Conservation (phyloP, 2,888 invertebrate genomes). For the Xylophagus ater region DNA sequence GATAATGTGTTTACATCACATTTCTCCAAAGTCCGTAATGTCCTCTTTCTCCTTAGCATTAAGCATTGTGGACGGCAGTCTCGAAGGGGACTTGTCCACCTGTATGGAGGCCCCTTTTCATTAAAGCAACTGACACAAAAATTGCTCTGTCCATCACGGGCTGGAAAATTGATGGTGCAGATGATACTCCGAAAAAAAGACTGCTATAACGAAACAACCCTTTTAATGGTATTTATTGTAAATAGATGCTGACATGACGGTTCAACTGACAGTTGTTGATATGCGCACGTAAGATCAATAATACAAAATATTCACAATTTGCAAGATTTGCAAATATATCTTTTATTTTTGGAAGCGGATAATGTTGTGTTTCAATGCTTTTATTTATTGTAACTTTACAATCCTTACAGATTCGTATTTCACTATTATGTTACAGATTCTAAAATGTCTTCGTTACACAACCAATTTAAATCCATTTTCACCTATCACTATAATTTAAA, state of each 20-base stretch:
- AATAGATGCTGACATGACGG: conserved; percentile 20
- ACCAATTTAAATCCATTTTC: conserved; percentile 10
- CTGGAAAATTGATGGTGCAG: conserved; percentile 16
- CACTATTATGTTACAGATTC: conserved; percentile 14
- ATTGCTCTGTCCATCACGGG: conserved; percentile 17
- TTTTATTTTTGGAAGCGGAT: conserved; percentile 20
- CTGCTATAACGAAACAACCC: conserved; percentile 15
- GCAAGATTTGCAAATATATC: conserved; percentile 24
- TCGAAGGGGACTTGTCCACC: no score
- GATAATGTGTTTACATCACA: no score
- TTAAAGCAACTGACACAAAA: no score
- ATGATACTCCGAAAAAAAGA: conserved; percentile 16
- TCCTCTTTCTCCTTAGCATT: no score
- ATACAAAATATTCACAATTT: conserved; percentile 18
- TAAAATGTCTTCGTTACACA: conserved; percentile 14
- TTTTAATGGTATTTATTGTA: conserved; percentile 23
- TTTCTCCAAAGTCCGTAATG: no score
- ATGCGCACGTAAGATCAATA: conserved; percentile 21
- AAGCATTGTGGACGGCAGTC: no score
- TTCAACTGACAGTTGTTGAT: conserved; percentile 20
- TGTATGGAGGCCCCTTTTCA: no score
- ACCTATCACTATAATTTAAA: conserved; percentile 13
- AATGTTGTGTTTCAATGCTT: conserved; percentile 11
- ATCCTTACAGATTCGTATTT: conserved; percentile 12
- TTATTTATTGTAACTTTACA: conserved; percentile 18